phyloP scores from a whole-genome alignment of 2,797 vertebrate genomes.

The Thripadectes ignobilis region DNA sequence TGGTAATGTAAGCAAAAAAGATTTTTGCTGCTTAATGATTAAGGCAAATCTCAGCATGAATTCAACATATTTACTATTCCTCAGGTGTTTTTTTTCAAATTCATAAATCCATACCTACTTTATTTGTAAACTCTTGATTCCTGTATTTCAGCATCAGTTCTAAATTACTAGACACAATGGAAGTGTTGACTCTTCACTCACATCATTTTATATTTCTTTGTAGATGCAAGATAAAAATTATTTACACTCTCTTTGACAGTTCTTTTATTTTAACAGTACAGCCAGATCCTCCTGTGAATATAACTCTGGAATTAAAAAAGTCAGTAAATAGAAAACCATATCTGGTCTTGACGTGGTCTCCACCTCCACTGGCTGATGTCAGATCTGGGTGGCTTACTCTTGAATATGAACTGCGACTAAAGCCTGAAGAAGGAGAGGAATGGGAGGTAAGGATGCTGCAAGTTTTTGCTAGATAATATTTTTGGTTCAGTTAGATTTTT shows the following conservation, averaged over 20 bases:
- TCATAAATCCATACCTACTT: background rate
- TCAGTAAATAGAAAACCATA: constrained; percentile 78
- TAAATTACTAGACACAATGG: background rate
- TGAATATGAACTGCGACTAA: constrained; percentile 88
- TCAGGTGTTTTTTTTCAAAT: accelerated
- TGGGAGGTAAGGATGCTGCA: constrained; percentile 85
- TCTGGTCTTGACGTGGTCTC: constrained; percentile 85
- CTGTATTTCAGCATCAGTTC: background rate
- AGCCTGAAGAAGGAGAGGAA: constrained; percentile 77
- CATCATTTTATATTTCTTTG: background rate
- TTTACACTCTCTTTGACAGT: background rate
- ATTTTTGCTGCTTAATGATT: background rate
- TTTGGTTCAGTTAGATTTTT: background rate
- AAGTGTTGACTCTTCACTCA: background rate
- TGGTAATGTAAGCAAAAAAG: background rate
- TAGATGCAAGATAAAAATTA: background rate
- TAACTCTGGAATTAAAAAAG: constrained; percentile 77
- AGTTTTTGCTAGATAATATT: background rate
- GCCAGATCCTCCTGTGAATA: constrained; percentile 88
- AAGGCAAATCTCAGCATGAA: background rate
- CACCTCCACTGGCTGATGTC: constrained; percentile 85
- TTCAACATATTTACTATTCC: background rate
- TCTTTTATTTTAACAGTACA: constrained; percentile 82
- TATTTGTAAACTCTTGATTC: background rate
- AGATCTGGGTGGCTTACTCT: constrained; percentile 93